Evolutionary conservation across 2,113 vertebrate species (phyloP), one percentile per base, ranked within the genome.

Genomic region (Triplophysa siluroides): DNA sequence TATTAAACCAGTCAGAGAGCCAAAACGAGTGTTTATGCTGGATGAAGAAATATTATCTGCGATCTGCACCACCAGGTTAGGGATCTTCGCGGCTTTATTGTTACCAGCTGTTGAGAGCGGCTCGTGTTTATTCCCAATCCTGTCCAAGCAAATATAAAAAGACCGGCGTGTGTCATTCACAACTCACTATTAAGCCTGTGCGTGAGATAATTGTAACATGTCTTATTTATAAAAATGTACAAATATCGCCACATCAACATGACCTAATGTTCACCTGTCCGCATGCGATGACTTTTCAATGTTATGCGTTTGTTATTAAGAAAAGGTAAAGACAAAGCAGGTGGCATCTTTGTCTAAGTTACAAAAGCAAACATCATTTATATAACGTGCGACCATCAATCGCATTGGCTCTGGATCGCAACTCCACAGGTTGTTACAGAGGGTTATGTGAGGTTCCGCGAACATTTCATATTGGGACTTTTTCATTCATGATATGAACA

Each of bases 71-170:
- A 90, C 91, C 88, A 83, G 88, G 89, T 91, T 88, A 90, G 86
- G 86, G 88, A 86, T 88, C 89, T 86, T 86, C 87, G 84, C 90
- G 79, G 82, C 88, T 84, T 93, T 92, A 93, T 93, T 92, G 89
- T 92, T 90, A 90, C 90, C 92, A 93, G 90, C 92, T 92, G 92
- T 91, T 86, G 81, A 83, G 82, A 88, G 86, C 88, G 77, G 81
- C 83, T 83, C 87, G 19, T 82, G 83, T 80, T 80, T 87, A 84
- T 74, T 75, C 45, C 45, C 58, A n/a, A 47, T 75, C 58, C 23
- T 62, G 87, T 89, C 81, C 82, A 87, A 89, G 83, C 78, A 63
- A 63, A 21, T 75, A 26, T 75, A 2, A 47, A 84, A 88, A 92
- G 64, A 82, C 83, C n/a, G 41, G 38, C 72, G 10, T 47, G 58